Evolutionary conservation across 2,797 vertebrate genomes (phyloP).

Genomic region (Emys orbicularis): DNA sequence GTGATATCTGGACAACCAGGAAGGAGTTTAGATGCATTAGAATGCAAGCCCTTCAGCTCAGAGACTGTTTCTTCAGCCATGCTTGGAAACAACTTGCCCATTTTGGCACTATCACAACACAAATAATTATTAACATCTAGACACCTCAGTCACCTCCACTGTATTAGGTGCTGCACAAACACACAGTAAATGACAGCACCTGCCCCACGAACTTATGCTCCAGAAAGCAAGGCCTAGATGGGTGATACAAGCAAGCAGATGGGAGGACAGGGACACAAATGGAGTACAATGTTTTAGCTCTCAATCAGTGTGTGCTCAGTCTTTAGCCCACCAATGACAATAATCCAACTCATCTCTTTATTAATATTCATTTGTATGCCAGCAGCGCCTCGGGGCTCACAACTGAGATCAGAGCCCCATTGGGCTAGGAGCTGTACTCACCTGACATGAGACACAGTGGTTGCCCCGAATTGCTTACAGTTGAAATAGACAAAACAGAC

Average conservation of each 20-base stretch:
- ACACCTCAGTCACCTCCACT: background rate
- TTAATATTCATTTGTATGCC: background rate
- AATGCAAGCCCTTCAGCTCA: background rate
- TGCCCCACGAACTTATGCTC: background rate
- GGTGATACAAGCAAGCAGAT: background rate
- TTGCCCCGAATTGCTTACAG: background rate
- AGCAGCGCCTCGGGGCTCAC: background rate
- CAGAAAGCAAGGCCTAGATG: background rate
- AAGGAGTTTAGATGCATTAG: no score
- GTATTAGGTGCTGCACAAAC: background rate
- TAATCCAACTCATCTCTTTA: background rate
- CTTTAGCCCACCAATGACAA: background rate
- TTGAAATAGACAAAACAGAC: background rate
- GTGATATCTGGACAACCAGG: no score
- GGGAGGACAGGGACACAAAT: background rate
- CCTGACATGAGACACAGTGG: background rate
- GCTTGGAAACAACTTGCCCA: background rate
- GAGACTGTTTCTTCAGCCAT: background rate
- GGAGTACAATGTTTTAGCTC: background rate
- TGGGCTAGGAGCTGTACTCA: background rate
- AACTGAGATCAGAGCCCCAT: background rate
- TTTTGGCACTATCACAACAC: background rate
- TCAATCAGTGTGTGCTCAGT: background rate
- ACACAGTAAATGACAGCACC: background rate
- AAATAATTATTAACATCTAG: background rate